A percentile compares a stretch with the other conserved stretches of the same genome.
Evolutionary conservation across 2,888 invertebrate genomes (phyloP).

Genomic region (Trichopoda pennipes): DNA sequence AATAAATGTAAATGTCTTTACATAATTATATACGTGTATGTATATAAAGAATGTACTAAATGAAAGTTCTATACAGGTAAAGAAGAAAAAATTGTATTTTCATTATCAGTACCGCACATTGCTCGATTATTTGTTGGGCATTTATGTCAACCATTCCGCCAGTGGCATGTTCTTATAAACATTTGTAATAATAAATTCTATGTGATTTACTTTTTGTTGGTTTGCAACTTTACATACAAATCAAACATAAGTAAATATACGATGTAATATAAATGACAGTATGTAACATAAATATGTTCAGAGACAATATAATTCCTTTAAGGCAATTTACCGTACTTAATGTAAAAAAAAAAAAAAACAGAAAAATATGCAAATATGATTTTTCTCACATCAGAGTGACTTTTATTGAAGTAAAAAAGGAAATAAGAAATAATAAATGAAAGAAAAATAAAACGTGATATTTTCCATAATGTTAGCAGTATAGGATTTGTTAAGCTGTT

Average conservation of each 20-base stretch:
- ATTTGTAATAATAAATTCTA: too few relatives aligned
- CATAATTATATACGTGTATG: too few relatives aligned
- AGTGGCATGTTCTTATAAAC: neutral
- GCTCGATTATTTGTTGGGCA: conserved; percentile 15
- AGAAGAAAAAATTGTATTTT: neutral
- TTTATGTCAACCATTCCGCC: neutral
- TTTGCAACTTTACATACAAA: too few relatives aligned
- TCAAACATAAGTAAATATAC: too few relatives aligned
- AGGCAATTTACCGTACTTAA: conserved; percentile 45
- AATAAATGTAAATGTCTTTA: too few relatives aligned
- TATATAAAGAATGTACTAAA: too few relatives aligned
- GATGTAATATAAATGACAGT: too few relatives aligned
- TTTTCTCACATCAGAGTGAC: conserved; percentile 16
- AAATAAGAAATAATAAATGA: conserved; percentile 10
- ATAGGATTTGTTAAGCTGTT: conserved; percentile 1
- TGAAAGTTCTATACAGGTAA: neutral
- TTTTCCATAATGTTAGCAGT: conserved; percentile 34
- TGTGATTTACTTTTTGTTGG: too few relatives aligned
- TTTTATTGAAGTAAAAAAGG: conserved; percentile 6
- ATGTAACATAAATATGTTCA: neutral
- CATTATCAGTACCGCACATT: conserved; percentile 10
- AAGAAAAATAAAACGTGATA: neutral
- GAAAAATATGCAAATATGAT: conserved; percentile 42
- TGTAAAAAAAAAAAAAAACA: too few relatives aligned
- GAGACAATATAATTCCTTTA: conserved; percentile 19